Conservation (phyloP, 2,113 vertebrate genomes). For the Arothron firmamentum region DNA sequence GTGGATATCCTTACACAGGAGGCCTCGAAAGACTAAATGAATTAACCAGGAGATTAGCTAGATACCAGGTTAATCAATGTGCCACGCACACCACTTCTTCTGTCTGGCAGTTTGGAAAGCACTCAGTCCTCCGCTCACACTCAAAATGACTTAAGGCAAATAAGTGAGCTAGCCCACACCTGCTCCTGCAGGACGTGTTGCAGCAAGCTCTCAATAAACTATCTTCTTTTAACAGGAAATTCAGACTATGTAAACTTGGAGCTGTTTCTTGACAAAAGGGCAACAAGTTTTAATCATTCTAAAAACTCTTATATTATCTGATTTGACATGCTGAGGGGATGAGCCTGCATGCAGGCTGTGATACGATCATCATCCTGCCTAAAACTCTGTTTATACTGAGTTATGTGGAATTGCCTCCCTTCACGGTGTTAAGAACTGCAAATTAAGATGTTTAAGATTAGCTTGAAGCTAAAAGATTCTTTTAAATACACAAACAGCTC, state of each 20-base stretch:
- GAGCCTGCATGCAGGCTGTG: neutral
- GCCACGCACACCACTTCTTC: slow-evolving; percentile 49
- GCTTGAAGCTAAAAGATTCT: slow-evolving; percentile 10
- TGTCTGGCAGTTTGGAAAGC: slow-evolving; percentile 6
- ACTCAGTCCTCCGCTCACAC: neutral
- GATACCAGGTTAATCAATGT: slow-evolving; percentile 70
- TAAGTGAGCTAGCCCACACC: slow-evolving; percentile 50
- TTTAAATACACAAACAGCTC: slow-evolving; percentile 33
- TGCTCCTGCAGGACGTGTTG: slow-evolving; percentile 46
- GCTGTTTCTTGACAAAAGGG: slow-evolving; percentile 20
- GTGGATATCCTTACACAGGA: slow-evolving; percentile 71
- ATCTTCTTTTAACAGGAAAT: slow-evolving; percentile 40
- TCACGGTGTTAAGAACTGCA: slow-evolving; percentile 14
- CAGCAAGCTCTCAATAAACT: slow-evolving; percentile 63
- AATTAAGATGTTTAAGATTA: slow-evolving; percentile 16
- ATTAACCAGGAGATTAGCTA: slow-evolving; percentile 70
- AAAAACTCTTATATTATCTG: slow-evolving; percentile 35
- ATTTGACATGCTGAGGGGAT: slow-evolving; percentile 21
- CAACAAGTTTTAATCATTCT: slow-evolving; percentile 7
- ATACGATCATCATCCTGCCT: slow-evolving; percentile 30
- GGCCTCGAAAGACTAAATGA: slow-evolving; percentile 66
- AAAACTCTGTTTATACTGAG: slow-evolving; percentile 18
- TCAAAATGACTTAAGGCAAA: slow-evolving; percentile 25
- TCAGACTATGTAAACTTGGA: slow-evolving; percentile 54
- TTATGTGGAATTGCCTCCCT: slow-evolving; percentile 13